Percentiles rank a stretch among this genome's conserved stretches.
These are phyloP conservation scores for Microcebus ravelobensis DNA, from an alignment of 2,113 vertebrate genomes.

Conservation along the genomic window DNA sequence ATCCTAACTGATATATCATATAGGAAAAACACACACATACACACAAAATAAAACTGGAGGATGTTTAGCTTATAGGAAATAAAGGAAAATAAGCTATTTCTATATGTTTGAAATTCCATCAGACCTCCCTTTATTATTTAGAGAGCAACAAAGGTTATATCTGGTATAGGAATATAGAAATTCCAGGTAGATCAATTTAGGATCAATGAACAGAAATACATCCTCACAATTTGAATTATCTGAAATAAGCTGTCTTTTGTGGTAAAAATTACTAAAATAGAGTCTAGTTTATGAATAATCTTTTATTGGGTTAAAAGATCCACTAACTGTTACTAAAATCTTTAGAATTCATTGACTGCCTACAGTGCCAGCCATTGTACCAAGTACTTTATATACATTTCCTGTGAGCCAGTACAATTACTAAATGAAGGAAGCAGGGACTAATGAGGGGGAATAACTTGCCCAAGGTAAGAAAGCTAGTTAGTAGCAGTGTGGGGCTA, in stretches of 20 bases:
- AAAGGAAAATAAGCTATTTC: background rate
- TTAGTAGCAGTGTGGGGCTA: background rate
- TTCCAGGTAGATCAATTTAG: background rate
- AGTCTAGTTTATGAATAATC: background rate
- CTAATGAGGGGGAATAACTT: background rate
- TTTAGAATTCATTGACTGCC: background rate
- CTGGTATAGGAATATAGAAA: background rate
- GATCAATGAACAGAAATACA: background rate
- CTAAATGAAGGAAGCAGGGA: background rate
- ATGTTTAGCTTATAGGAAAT: background rate
- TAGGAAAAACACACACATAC: background rate
- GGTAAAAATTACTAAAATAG: background rate
- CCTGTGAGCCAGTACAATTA: background rate
- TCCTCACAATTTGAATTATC: background rate
- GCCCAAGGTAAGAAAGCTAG: background rate
- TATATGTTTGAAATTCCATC: background rate
- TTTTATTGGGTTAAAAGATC: background rate
- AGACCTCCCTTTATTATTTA: background rate
- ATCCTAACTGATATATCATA: background rate
- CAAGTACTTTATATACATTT: background rate
- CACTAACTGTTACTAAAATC: background rate
- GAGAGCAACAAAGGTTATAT: background rate
- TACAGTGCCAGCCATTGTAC: background rate
- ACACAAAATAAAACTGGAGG: background rate
- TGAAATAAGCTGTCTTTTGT: background rate